Conservation (phyloP, 35 echinoderm and acorn worm species). For the Ophioderma brevispina region DNA sequence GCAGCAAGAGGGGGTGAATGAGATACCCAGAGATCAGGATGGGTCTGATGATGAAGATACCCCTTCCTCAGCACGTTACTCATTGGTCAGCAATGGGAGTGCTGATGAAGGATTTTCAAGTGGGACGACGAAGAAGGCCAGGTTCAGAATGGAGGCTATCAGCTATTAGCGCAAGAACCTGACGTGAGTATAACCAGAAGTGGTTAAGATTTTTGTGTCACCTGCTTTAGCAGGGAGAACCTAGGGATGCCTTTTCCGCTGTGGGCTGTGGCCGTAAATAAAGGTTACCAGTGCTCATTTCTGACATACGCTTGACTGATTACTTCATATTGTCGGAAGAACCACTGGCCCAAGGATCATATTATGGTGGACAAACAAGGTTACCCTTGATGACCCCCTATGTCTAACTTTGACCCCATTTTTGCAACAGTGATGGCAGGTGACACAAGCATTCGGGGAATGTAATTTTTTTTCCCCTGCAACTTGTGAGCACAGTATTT, state of each 20-base stretch:
- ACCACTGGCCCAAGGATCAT: no score
- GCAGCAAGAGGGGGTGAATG: not conserved
- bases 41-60: not conserved
- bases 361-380: no score
- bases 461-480: not conserved
- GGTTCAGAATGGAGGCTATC: not conserved
- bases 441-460: no score
- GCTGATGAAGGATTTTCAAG: not conserved
- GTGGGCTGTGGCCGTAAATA: not conserved
- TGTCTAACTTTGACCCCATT: not conserved
- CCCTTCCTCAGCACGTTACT: not conserved
- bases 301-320: not conserved
- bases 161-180: not conserved
- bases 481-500: not conserved
- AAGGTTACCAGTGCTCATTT: not conserved
- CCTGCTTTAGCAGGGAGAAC: no score
- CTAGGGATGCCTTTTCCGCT: no score
- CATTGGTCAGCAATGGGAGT: not conserved
- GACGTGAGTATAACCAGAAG: not conserved
- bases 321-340: not conserved
- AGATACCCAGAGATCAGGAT: not conserved
- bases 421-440: no score
- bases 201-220: not conserved
- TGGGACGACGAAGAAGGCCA: not conserved
- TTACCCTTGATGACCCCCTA: not conserved